Evolutionary conservation across 2,797 vertebrate genomes (phyloP).

Genomic region (Squalus acanthias): DNA sequence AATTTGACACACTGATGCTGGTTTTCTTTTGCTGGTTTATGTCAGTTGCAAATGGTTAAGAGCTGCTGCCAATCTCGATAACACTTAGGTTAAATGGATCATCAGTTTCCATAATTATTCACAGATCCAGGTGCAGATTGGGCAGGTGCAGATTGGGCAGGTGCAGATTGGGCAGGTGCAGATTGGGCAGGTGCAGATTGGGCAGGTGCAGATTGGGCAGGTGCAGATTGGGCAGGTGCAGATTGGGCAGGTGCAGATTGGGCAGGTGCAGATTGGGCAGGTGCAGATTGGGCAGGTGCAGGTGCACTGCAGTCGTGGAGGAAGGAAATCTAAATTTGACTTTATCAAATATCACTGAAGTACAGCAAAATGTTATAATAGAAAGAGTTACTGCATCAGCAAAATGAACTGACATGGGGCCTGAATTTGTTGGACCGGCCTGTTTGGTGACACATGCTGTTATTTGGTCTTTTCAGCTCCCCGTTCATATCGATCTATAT

Average conservation of each 20-base stretch:
- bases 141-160: background rate
- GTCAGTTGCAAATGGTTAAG: background rate
- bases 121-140: background rate
- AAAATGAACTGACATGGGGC: background rate
- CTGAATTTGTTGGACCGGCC: background rate
- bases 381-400: background rate
- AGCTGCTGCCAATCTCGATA: background rate
- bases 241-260: background rate
- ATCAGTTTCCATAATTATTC: constrained; percentile 10
- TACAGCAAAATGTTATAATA: background rate
- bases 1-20: background rate
- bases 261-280: background rate
- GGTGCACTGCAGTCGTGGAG: background rate
- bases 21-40: background rate
- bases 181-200: background rate
- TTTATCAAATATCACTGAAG: background rate
- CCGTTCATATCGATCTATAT: background rate
- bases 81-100: background rate
- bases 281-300: background rate
- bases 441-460: background rate
- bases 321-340: background rate
- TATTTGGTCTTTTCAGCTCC: background rate
- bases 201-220: background rate
- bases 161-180: background rate
- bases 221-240: background rate